Percentiles rank a stretch among this genome's conserved stretches.
Conservation (phyloP, 2,888 invertebrate species). For the Acholoe squamosa region DNA sequence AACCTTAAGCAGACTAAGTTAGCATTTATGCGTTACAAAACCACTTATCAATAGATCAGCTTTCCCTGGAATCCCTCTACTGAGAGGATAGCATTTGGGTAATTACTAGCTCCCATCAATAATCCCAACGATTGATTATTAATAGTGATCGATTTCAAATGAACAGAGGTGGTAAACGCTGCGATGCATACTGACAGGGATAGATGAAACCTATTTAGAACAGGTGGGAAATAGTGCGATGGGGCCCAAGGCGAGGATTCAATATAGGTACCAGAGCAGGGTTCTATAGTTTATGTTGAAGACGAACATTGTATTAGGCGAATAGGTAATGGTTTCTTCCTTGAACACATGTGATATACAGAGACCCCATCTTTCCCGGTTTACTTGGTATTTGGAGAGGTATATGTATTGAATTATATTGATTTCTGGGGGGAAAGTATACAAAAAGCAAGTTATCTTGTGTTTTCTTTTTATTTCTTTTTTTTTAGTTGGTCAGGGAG, state of each 20-base stretch:
- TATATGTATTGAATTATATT: too few species aligned
- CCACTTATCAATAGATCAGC: background rate
- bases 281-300: background rate
- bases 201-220: background rate
- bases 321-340: too few species aligned
- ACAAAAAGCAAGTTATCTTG: too few species aligned
- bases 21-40: too few species aligned
- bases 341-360: too few species aligned
- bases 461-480: too few species aligned
- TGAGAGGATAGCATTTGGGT: background rate
- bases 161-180: background rate
- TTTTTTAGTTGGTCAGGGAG: too few species aligned
- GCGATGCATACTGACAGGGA: background rate
- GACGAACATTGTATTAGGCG: too few species aligned
- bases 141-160: background rate
- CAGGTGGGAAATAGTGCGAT: background rate
- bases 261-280: background rate
- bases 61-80: background rate
- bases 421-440: too few species aligned
- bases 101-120: background rate
- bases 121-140: background rate
- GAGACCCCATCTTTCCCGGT: too few species aligned
- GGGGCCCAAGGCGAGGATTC: background rate
- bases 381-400: too few species aligned
- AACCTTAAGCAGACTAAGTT: too few species aligned